These are phyloP conservation scores for Rhogogaster chlorosoma DNA, from an alignment of 2,888 invertebrate species.

Conservation along the genomic window DNA sequence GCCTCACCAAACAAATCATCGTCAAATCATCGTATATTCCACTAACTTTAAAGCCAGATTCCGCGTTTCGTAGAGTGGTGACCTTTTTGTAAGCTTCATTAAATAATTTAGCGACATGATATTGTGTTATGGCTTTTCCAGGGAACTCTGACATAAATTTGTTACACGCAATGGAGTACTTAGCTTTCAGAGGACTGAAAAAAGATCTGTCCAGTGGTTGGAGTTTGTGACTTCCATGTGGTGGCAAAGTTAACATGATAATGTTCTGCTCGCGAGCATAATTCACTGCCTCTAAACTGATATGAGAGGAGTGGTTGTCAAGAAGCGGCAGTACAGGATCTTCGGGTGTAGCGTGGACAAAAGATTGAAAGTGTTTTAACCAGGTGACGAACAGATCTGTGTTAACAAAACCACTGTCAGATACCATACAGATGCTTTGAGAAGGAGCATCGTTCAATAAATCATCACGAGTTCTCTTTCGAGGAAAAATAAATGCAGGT, in stretches of 20 bases:
- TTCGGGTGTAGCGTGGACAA: slow-evolving; percentile 60
- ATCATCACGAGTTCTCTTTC: slow-evolving; percentile 60
- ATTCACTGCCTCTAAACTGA: slow-evolving; percentile 55
- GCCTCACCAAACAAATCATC: neutral
- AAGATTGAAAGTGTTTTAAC: slow-evolving; percentile 63
- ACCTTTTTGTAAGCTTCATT: slow-evolving; percentile 54
- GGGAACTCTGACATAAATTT: slow-evolving; percentile 47
- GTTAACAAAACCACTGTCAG: slow-evolving; percentile 65
- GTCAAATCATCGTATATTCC: slow-evolving; percentile 42
- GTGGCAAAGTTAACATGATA: slow-evolving; percentile 71
- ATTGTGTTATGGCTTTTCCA: slow-evolving; percentile 51
- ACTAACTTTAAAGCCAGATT: slow-evolving; percentile 52
- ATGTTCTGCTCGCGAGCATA: slow-evolving; percentile 68
- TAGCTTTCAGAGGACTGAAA: slow-evolving; percentile 54
- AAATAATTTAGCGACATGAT: slow-evolving; percentile 51
- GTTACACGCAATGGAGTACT: slow-evolving; percentile 46
- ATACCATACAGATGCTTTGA: slow-evolving; percentile 62
- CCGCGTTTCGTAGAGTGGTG: slow-evolving; percentile 52
- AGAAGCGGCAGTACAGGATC: slow-evolving; percentile 64
- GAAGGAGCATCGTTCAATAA: slow-evolving; percentile 64
- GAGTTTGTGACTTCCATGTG: slow-evolving; percentile 55
- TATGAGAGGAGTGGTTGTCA: slow-evolving; percentile 62
- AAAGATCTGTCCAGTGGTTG: slow-evolving; percentile 53
- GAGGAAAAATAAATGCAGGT: slow-evolving; percentile 65
- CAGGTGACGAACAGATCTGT: slow-evolving; percentile 62